Evolutionary conservation across 2,113 vertebrate species (phyloP).

Genomic region (Macaca fascicularis): DNA sequence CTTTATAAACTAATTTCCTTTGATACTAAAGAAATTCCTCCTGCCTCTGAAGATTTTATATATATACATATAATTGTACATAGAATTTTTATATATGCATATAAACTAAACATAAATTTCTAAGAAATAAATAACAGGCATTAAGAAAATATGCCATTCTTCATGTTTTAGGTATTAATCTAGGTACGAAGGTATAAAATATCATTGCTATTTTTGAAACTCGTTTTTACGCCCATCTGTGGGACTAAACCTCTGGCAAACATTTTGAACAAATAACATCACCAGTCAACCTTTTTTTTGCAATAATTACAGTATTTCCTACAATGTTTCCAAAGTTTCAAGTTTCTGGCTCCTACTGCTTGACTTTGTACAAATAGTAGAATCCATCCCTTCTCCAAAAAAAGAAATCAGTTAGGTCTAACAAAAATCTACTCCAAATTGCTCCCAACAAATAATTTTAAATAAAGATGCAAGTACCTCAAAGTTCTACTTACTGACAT

Average conservation of each 20-base stretch:
- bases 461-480: not conserved
- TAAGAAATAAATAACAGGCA: not conserved
- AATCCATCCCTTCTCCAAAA: not conserved
- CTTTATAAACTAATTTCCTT: not conserved
- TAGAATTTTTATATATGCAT: not conserved
- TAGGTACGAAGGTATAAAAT: not conserved
- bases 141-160: not conserved
- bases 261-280: not conserved
- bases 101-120: not conserved
- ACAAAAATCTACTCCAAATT: not conserved
- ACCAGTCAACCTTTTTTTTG: not conserved
- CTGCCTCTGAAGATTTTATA: not conserved
- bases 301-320: not conserved
- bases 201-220: not conserved
- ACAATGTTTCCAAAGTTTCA: not conserved
- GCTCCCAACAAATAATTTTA: not conserved
- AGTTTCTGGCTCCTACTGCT: conserved; percentile 14
- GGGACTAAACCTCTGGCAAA: not conserved
- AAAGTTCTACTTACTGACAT: not conserved
- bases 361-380: not conserved
- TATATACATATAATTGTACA: not conserved
- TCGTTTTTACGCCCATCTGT: not conserved
- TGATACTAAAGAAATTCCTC: not conserved
- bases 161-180: not conserved
- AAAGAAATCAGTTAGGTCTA: not conserved